A percentile compares a stretch with the other conserved stretches of the same genome.
phyloP scores from a whole-genome alignment of 2,888 invertebrate species.

The Anthoptus insignis region DNA sequence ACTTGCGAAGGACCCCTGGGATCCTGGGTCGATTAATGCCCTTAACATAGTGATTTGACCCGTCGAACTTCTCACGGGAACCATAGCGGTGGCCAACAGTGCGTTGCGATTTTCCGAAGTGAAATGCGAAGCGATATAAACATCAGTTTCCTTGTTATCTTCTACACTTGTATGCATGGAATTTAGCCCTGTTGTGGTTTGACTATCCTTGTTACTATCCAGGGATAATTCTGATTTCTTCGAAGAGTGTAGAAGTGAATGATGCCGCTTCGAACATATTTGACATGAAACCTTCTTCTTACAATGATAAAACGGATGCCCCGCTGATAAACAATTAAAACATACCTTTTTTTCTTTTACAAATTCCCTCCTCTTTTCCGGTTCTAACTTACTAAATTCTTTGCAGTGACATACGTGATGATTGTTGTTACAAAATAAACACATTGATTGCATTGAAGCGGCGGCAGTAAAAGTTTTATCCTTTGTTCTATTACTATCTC shows the following conservation, averaged over 20 bases:
- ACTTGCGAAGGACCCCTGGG: slow-evolving; percentile 41
- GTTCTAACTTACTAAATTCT: slow-evolving; percentile 35
- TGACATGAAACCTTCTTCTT: slow-evolving; percentile 34
- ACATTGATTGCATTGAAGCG: not conserved
- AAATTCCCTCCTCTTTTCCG: slow-evolving; percentile 34
- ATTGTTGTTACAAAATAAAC: slow-evolving; percentile 34
- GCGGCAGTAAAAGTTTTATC: not conserved
- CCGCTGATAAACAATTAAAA: slow-evolving; percentile 42
- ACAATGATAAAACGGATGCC: slow-evolving; percentile 40
- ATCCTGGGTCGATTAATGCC: slow-evolving; percentile 43
- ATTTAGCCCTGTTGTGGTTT: slow-evolving; percentile 10
- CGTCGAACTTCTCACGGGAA: slow-evolving; percentile 30
- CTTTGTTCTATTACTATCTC: slow-evolving; percentile 6
- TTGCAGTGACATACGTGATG: slow-evolving; percentile 43
- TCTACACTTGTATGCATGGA: slow-evolving; percentile 29
- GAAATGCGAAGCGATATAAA: slow-evolving; percentile 37
- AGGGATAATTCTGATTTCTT: slow-evolving; percentile 24
- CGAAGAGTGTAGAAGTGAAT: slow-evolving; percentile 43
- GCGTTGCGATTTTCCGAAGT: slow-evolving; percentile 26
- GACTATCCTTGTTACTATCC: slow-evolving; percentile 31
- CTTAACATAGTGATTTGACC: slow-evolving; percentile 18
- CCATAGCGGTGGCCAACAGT: slow-evolving; percentile 44
- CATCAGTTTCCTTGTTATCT: slow-evolving; percentile 32
- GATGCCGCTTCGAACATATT: slow-evolving; percentile 41
- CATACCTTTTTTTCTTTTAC: slow-evolving; percentile 38